Conservation (phyloP, 2,113 vertebrate genomes). For the Thermophis baileyi region DNA sequence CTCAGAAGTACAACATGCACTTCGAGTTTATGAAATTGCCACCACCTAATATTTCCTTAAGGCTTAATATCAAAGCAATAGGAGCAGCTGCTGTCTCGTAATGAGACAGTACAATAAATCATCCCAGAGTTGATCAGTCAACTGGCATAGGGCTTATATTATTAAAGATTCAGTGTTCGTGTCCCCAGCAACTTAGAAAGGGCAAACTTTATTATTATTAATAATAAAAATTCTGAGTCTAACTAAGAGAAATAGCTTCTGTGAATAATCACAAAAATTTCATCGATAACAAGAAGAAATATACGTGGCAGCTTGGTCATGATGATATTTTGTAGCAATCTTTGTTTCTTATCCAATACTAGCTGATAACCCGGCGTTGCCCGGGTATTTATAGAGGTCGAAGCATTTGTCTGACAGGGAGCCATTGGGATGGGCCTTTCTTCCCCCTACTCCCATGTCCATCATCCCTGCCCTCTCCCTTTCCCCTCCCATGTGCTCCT, state of each 20-base stretch:
- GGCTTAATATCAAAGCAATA: background rate
- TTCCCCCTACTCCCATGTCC: too few relatives aligned
- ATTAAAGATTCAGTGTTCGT: background rate
- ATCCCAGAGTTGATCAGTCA: background rate
- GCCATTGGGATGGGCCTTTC: too few relatives aligned
- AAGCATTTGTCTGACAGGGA: too few relatives aligned
- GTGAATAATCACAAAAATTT: background rate
- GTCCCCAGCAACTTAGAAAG: background rate
- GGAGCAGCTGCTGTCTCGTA: background rate
- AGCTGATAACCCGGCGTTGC: too few relatives aligned
- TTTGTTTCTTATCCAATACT: background rate
- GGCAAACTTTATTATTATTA: background rate
- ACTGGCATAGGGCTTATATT: background rate
- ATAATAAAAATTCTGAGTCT: background rate
- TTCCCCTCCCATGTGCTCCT: too few relatives aligned
- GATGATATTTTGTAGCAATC: background rate
- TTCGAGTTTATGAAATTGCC: background rate
- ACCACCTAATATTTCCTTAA: slow-evolving; percentile 2
- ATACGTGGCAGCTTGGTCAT: background rate
- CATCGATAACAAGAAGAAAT: background rate
- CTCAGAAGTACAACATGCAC: background rate
- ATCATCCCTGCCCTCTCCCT: too few relatives aligned
- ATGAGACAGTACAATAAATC: background rate
- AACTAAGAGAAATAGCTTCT: background rate
- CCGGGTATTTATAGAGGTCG: too few relatives aligned